These are phyloP conservation scores for Melanotaenia pygmaea DNA, from an alignment of 2,797 vertebrate genomes.

Conservation along the genomic window DNA sequence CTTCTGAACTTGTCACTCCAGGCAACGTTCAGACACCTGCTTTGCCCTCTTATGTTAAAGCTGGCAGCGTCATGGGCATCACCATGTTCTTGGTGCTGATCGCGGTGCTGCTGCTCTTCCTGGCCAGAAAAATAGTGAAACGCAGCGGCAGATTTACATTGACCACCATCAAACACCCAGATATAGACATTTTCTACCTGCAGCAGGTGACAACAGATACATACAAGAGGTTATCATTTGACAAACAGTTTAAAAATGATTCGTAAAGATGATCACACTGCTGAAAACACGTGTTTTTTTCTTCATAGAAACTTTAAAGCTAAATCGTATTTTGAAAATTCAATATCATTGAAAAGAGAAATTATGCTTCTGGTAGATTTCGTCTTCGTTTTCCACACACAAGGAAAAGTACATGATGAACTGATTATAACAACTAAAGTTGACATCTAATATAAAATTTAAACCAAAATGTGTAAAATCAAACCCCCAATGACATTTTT, in stretches of 20 bases:
- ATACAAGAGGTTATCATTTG: constrained; percentile 67
- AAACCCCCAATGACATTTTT: too few relatives aligned
- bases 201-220: constrained; percentile 79
- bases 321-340: not conserved
- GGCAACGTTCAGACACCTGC: not conserved
- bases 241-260: constrained; percentile 46
- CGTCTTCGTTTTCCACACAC: too few relatives aligned
- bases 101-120: constrained; percentile 58
- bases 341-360: not conserved
- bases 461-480: too few relatives aligned
- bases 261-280: not conserved
- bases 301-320: not conserved
- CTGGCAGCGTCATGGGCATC: constrained; percentile 81
- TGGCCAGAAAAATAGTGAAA: constrained; percentile 64
- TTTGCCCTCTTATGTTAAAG: constrained; percentile 60
- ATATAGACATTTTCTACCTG: constrained; percentile 81
- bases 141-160: constrained; percentile 66
- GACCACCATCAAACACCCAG: constrained; percentile 69
- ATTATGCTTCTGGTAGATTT: too few relatives aligned
- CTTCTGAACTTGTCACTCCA: accelerated
- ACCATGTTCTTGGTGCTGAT: constrained; percentile 61
- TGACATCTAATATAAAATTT: too few relatives aligned
- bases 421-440: too few relatives aligned
- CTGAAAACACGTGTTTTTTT: not conserved
- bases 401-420: too few relatives aligned